Evolutionary conservation across 2,888 invertebrate genomes (phyloP), one percentile per base, ranked within the genome.

Genomic region (Fragum sueziense): DNA sequence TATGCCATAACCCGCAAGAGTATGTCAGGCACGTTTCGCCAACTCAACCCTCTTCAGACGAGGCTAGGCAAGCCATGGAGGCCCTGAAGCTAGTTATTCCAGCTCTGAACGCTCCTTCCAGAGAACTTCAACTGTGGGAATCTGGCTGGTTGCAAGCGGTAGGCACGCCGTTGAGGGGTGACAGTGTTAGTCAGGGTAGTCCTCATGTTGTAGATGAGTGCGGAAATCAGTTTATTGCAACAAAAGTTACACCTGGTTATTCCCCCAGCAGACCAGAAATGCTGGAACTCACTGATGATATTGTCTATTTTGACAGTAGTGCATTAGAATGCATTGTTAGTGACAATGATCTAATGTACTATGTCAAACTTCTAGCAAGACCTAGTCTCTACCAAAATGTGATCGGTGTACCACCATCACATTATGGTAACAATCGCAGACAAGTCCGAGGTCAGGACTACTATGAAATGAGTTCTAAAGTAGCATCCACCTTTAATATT

Each of bases 141-240:
- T 17, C 25, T 0, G 68, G 68, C 7, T 68, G 68, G 68, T 29
- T 47, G 14, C 68, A 68, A 51, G 68, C 68, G 27, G 27, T 68
- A 20, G 68, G 47, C 1, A 68, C 47, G 1, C 68, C 51, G 11
- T 14, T 51, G 1, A 47, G n/a, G 47, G 68, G 51, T 47, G 47
- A 68, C 47, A n/a, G n/a, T n/a, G n/a, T n/a, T n/a, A n/a, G n/a
- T n/a, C n/a, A n/a, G n/a, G 2, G 14, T 9, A 2, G 20, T 14
- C 14, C 47, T 20, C 14, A 20, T 47, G 17, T 20, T 47, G 47
- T 2, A 47, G n/a, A 14, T 9, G 47, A n/a, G 7, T 14, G n/a
- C 17, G n/a, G n/a, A 3, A n/a, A 47, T 3, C 6, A 9, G 6
- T 37, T 37, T 6, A 14, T 37, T 9, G 47, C 47, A 4, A 47